These are phyloP conservation scores for Drosophila nasuta DNA, from an alignment of 1,140 invertebrate genomes.

Conservation along the genomic window DNA sequence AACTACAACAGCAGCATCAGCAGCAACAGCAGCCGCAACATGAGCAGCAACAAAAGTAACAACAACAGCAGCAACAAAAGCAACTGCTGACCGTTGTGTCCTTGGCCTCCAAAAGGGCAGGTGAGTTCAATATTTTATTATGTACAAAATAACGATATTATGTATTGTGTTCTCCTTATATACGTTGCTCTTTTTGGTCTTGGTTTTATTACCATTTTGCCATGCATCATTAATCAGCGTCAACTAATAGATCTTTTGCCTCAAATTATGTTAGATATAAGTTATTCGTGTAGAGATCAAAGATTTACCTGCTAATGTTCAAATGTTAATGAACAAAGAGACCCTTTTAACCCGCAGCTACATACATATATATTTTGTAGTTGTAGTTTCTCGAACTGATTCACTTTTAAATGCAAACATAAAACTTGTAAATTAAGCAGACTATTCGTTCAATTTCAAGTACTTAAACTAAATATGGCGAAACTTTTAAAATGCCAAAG, in stretches of 20 bases:
- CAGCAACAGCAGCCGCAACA: neutral
- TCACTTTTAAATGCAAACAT: neutral
- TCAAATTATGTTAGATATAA: constrained; percentile 19
- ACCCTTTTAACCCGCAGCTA: neutral
- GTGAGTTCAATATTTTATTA: constrained; percentile 61
- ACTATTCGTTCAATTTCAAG: neutral
- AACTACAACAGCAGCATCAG: constrained; percentile 24
- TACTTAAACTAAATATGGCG: neutral
- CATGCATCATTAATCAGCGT: constrained; percentile 66
- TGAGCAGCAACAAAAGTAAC: constrained; percentile 24
- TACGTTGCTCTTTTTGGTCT: neutral
- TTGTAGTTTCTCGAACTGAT: neutral
- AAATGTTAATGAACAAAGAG: constrained; percentile 15
- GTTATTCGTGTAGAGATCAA: constrained; percentile 9
- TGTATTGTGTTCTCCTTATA: constrained; percentile 30
- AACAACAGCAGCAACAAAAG: constrained; percentile 32
- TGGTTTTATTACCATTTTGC: constrained; percentile 35
- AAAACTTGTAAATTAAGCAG: neutral
- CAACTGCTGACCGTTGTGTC: constrained; percentile 41
- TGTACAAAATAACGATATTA: constrained; percentile 14
- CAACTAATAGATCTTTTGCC: constrained; percentile 15
- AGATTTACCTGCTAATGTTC: constrained; percentile 20
- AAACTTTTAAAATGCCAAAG: too few relatives aligned
- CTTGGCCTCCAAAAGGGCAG: constrained; percentile 70
- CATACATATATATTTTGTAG: neutral